Base-by-base conservation (phyloP, 2,797 vertebrate species). In the Eleutherodactylus coqui region DNA sequence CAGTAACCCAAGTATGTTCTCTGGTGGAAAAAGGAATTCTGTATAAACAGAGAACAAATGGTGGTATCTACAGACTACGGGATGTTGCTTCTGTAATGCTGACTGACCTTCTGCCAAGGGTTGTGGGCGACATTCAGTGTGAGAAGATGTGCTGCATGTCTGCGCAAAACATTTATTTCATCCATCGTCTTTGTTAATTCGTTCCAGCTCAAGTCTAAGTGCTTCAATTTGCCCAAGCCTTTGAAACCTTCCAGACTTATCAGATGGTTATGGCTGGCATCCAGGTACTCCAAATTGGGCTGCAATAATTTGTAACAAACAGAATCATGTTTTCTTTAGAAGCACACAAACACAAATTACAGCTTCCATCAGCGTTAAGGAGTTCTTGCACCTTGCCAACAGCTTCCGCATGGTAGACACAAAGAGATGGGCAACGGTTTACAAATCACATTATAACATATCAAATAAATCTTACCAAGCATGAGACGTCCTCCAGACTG, bases 121-220 rank as follows among this genome's bases (percentile, higher is more conserved):
- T 95, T 97, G 88, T 95, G 90, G 41, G 91, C 91, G 36, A 95
- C 93, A 88, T 95, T 92, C 47, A 96, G 94, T 58, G 83, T 92
- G 43, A 94, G 89, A 84, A 94, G 90, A 32, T 84, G 90, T 24
- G 93, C 89, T 5, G 93, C 87, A 9, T 97, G 95, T 89, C 95
- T 96, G 80, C 91, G 89, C 86, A 96, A 93, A 53, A 94, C 89
- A 16, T 92, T 92, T 2, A 83, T 90, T 32, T 96, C 95, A 45
- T 95, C 91, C 4, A 91, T 91, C 70, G 92, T 89, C 19, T 91
- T 95, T 89, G 93, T 96, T 88, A 97, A 85, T 76, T 94, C 91
- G 88, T 96, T 97, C 95, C 95, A 97, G 88, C 94, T 89, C 86
- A 97, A 89, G 84, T 96, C 94, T 13, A 98, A 93, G 79, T 96